These are phyloP conservation scores for Bombyx mandarina DNA, from an alignment of 1,140 invertebrate species.

Conservation along the genomic window DNA sequence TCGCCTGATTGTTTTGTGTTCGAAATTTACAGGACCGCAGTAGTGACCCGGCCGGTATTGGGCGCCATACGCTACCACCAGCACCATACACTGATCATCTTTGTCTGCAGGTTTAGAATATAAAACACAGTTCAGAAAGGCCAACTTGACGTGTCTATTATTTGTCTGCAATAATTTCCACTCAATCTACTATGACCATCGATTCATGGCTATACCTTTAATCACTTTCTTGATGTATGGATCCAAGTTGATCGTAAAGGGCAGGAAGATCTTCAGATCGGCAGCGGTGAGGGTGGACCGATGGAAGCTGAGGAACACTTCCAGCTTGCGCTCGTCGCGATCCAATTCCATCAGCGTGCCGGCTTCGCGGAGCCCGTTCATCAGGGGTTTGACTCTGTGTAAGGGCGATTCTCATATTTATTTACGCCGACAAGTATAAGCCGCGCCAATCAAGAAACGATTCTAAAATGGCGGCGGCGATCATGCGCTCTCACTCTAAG, in stretches of 20 bases:
- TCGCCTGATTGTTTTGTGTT: no score
- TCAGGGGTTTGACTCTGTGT: slow-evolving; percentile 81
- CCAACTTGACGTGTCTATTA: background rate
- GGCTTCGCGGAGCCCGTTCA: slow-evolving; percentile 88
- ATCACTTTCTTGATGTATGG: slow-evolving; percentile 96
- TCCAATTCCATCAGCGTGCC: slow-evolving; percentile 93
- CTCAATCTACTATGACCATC: background rate
- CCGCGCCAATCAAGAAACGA: no score
- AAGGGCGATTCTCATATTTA: no score
- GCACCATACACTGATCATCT: no score
- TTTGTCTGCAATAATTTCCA: background rate
- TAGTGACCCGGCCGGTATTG: no score
- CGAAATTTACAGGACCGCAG: no score
- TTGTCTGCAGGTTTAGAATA: no score
- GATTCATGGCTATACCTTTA: slow-evolving; percentile 77
- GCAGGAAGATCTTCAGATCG: slow-evolving; percentile 94
- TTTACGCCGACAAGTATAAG: no score
- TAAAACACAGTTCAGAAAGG: background rate
- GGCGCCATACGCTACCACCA: no score
- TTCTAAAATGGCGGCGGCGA: no score
- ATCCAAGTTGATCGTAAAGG: slow-evolving; percentile 97
- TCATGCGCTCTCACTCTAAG: no score
- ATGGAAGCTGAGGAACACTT: slow-evolving; percentile 92
- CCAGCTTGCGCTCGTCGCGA: slow-evolving; percentile 93
- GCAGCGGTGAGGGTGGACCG: slow-evolving; percentile 83